A percentile compares a stretch with the other conserved stretches of the same genome.
Evolutionary conservation across 2,888 invertebrate genomes (phyloP).

Genomic region (Harmothoe impar): DNA sequence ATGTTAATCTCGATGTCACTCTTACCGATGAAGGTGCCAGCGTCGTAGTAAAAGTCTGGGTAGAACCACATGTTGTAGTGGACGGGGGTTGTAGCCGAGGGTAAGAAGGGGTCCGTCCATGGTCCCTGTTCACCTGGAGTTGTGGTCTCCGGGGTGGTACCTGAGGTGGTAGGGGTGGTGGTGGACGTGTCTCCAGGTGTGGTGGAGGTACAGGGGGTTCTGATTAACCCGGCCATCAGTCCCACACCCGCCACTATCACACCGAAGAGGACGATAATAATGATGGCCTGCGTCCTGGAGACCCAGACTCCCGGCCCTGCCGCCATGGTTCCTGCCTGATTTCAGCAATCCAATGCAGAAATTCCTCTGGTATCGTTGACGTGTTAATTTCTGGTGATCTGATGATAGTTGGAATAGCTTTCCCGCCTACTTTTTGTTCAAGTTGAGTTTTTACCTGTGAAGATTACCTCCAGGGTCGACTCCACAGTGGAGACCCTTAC

Average conservation of each 20-base stretch:
- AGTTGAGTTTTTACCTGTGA: not conserved
- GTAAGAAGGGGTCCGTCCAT: constrained; percentile 84
- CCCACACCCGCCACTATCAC: constrained; percentile 61
- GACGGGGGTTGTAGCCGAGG: constrained; percentile 86
- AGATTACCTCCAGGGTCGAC: not conserved
- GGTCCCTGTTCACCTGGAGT: constrained; percentile 62
- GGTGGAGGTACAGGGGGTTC: not conserved
- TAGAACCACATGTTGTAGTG: constrained; percentile 88
- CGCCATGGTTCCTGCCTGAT: not conserved
- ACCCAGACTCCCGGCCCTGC: constrained; percentile 25
- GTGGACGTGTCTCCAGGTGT: not conserved
- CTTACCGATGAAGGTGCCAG: constrained; percentile 85
- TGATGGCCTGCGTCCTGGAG: constrained; percentile 24
- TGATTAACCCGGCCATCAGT: constrained; percentile 65
- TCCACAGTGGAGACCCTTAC: not conserved
- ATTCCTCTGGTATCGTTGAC: too few relatives aligned
- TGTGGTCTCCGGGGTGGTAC: not conserved
- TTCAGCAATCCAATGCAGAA: not conserved
- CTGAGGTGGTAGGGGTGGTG: constrained; percentile 11
- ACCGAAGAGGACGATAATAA: constrained; percentile 39
- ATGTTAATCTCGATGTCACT: constrained; percentile 83
- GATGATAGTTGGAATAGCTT: not conserved
- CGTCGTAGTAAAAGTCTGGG: constrained; percentile 87
- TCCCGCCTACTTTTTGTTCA: not conserved
- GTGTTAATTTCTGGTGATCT: too few relatives aligned